Conservation (phyloP, 2,113 vertebrate genomes). For the Gorilla gorilla region DNA sequence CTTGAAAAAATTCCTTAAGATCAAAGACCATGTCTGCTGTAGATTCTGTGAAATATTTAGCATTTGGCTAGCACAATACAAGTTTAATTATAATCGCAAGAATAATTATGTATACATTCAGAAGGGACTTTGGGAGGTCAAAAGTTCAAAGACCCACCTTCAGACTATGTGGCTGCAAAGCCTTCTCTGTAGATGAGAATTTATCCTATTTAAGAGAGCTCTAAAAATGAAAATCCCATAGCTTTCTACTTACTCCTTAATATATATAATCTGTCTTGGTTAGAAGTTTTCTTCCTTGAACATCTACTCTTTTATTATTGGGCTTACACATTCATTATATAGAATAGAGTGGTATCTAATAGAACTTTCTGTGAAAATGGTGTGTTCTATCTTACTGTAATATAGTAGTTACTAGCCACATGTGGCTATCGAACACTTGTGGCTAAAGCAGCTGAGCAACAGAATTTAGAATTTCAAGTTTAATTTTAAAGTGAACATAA, state of each 20-base stretch:
- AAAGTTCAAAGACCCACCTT: background rate
- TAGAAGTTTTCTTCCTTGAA: background rate
- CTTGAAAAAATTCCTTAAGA: conserved; percentile 34
- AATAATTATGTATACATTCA: conserved; percentile 42
- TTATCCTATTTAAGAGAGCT: background rate
- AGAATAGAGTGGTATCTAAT: background rate
- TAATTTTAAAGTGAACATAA: conserved; percentile 31
- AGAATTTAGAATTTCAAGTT: conserved; percentile 19
- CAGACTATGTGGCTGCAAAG: background rate
- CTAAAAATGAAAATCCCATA: background rate
- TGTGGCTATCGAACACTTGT: background rate
- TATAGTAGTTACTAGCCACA: background rate
- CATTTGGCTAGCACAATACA: background rate
- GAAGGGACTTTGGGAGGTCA: background rate
- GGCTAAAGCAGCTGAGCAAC: background rate
- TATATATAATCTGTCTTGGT: background rate
- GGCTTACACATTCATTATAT: background rate
- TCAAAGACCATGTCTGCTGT: conserved; percentile 54
- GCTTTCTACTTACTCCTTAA: background rate
- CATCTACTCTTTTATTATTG: background rate
- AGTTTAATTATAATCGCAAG: conserved; percentile 57
- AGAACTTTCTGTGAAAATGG: background rate
- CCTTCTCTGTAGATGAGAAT: background rate
- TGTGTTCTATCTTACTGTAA: background rate
- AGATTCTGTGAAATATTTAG: conserved; percentile 35